Evolutionary conservation across 2,888 invertebrate genomes (phyloP), one percentile per base, ranked within the genome.

Genomic region (Lutraria lutraria): DNA sequence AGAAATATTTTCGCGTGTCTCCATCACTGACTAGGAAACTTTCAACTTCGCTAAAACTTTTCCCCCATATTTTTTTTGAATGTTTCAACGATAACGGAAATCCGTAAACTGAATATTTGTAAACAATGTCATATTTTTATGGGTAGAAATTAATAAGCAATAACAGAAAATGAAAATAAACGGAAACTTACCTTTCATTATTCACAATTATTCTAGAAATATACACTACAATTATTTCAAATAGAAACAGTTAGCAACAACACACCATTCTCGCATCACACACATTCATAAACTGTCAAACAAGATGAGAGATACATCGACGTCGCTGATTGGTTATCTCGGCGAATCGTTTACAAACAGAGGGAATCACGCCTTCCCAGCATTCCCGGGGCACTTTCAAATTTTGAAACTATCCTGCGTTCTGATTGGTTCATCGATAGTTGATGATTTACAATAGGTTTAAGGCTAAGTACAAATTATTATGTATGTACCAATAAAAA

Each of bases 331-430:
- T 94, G 93, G 94, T 83, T 87, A 87, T 91, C 83, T 83, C 72
- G 53, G 72, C 84, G 60, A 81, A 68, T 92, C 93, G 93, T 93
- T 94, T 94, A 92, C 90, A 93, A 94, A 94, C 93, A 92, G 91
- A 87, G 92, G 92, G 91, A 91, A 92, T 88, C 88, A 87, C 92
- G 91, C 93, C 88, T 91, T 93, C 92, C 93, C 93, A 89, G 80
- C 86, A 90, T 92, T 86, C 93, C 89, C 85, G 81, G 88, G 90
- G 89, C 90, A 88, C 83, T 90, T 92, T 92, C 92, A 92, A 92
- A 92, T 87, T 92, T 90, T 84, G 89, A 92, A 85, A 79, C 72
- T 76, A 21, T 79, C 43, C 84, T 43, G 31, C 19, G 19, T 83
- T 86, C 83, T 92, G 88, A 92, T 92, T 92, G 92, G 92, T 81